phyloP scores from a whole-genome alignment of 2,888 invertebrate species.

The Hypercompe scribonia region DNA sequence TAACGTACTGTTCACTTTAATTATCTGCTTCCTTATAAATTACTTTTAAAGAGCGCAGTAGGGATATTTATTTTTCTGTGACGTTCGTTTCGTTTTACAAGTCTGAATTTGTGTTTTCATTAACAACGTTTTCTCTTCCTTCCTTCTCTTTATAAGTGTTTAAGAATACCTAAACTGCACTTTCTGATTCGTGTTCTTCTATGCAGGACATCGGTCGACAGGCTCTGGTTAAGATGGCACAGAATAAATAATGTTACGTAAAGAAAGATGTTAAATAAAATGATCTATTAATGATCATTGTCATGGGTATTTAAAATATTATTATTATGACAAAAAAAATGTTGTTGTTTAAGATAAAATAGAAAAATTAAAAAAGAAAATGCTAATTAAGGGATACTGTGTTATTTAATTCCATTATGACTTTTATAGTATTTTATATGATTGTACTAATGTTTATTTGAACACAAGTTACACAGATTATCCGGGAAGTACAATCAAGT shows the following conservation, averaged over 20 bases:
- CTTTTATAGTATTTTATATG: not conserved
- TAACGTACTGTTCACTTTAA: slow-evolving; percentile 26
- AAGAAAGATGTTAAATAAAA: too few species aligned
- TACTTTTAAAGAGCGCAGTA: not conserved
- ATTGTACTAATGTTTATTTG: not conserved
- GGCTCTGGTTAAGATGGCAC: not conserved
- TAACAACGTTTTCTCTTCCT: not conserved
- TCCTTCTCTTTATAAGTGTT: too few species aligned
- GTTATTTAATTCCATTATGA: not conserved
- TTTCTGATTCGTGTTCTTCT: not conserved
- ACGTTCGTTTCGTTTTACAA: too few species aligned
- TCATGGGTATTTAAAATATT: too few species aligned
- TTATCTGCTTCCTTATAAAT: slow-evolving; percentile 15
- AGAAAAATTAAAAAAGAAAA: too few species aligned
- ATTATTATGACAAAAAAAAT: too few species aligned
- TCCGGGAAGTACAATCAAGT: slow-evolving; percentile 14
- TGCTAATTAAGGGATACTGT: not conserved
- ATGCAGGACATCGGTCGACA: not conserved
- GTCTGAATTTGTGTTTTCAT: too few species aligned
- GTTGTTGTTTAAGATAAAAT: too few species aligned
- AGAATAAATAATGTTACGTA: not conserved
- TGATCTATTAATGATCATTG: too few species aligned
- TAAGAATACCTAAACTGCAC: too few species aligned
- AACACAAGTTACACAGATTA: not conserved
- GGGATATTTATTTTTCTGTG: too few species aligned